phyloP scores from a whole-genome alignment of 2,113 vertebrate species.

The Camelus dromedarius region DNA sequence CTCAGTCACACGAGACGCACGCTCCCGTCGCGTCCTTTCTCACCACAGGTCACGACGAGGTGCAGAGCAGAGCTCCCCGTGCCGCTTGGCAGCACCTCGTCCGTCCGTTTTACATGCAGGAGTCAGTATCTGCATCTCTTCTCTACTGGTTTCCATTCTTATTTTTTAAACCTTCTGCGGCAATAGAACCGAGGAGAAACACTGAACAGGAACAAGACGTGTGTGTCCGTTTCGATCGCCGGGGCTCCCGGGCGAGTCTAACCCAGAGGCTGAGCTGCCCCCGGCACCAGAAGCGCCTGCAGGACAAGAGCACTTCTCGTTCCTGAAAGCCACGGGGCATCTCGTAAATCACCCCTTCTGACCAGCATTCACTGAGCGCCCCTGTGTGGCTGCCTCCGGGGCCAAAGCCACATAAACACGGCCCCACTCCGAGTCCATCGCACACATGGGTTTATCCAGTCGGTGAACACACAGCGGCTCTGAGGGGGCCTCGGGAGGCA shows the following conservation, averaged over 20 bases:
- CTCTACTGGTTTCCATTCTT: background rate
- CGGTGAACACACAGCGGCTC: fast-evolving
- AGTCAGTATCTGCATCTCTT: background rate
- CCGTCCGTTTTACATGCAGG: no score
- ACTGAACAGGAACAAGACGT: background rate
- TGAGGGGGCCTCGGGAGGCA: background rate
- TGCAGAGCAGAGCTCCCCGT: no score
- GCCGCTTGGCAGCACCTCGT: no score
- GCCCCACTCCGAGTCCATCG: fast-evolving
- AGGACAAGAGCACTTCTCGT: background rate
- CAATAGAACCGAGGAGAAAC: background rate
- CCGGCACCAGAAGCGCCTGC: background rate
- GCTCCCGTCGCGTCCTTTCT: no score
- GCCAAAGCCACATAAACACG: background rate
- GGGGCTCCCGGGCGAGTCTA: fast-evolving
- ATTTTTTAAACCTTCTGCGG: background rate
- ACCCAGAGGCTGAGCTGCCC: background rate
- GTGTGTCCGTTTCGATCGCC: fast-evolving
- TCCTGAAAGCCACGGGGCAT: background rate
- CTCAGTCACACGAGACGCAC: no score
- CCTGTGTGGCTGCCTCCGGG: background rate
- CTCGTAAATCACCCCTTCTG: fast-evolving
- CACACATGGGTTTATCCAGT: fast-evolving
- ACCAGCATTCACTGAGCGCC: fast-evolving
- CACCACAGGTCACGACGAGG: no score